Evolutionary conservation across 2,888 invertebrate species (phyloP).

Genomic region (Brenthis hecate): DNA sequence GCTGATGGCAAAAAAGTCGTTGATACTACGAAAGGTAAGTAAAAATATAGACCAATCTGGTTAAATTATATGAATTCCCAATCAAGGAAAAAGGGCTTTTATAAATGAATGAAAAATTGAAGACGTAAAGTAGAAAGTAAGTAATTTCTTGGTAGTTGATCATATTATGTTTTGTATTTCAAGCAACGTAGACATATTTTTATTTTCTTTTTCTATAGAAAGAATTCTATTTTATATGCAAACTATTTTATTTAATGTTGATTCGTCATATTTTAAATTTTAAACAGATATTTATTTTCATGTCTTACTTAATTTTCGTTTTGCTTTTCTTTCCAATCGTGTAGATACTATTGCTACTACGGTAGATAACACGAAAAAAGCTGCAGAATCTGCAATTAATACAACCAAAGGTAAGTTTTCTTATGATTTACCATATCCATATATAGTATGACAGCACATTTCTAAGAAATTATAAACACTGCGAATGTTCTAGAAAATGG

Average conservation of each 20-base stretch:
- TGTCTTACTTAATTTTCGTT: slow-evolving; percentile 23
- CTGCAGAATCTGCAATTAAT: slow-evolving; percentile 72
- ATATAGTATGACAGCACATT: slow-evolving; percentile 8
- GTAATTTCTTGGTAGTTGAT: not conserved
- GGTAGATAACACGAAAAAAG: slow-evolving; percentile 72
- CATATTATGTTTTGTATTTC: not conserved
- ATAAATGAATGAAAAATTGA: not conserved
- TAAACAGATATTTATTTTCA: not conserved
- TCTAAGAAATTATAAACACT: slow-evolving; percentile 11
- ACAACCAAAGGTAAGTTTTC: slow-evolving; percentile 67
- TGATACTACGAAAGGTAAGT: slow-evolving; percentile 73
- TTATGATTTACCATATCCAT: slow-evolving; percentile 9
- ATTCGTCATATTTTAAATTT: not conserved
- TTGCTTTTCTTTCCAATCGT: slow-evolving; percentile 40
- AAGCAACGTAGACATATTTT: slow-evolving; percentile 9
- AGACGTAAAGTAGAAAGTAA: not conserved
- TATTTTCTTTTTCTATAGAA: slow-evolving; percentile 17
- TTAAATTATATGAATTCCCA: too few relatives aligned
- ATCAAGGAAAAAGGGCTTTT: too few relatives aligned
- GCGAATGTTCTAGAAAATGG: slow-evolving; percentile 3
- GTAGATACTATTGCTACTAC: slow-evolving; percentile 71
- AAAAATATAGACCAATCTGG: not conserved
- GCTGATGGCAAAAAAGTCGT: slow-evolving; percentile 77
- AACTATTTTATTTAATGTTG: not conserved
- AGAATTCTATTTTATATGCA: not conserved